These are phyloP conservation scores for Condylura cristata DNA, from an alignment of 2,113 vertebrate species.

Conservation along the genomic window DNA sequence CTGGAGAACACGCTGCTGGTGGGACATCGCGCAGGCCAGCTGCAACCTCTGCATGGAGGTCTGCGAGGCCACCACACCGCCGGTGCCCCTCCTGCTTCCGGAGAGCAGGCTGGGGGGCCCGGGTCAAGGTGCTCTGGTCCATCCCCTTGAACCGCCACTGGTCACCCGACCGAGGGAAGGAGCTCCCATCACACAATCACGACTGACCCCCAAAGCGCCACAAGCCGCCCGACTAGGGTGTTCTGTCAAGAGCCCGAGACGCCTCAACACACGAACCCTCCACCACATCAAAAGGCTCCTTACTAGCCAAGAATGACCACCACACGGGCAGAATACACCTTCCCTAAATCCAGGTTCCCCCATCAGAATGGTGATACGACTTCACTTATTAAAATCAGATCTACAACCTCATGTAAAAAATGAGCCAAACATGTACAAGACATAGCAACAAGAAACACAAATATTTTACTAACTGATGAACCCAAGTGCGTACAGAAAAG, in stretches of 20 bases:
- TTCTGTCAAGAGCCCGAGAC: background rate
- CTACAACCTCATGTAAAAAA: conserved; percentile 29
- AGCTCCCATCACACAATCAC: background rate
- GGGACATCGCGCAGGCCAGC: background rate
- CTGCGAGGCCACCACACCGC: background rate
- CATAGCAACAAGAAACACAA: background rate
- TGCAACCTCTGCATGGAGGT: no score
- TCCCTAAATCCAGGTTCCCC: conserved; percentile 19
- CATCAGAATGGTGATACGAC: background rate
- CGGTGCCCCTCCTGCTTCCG: background rate
- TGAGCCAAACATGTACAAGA: conserved; percentile 3
- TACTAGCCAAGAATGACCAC: conserved; percentile 28
- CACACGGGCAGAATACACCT: conserved; percentile 7
- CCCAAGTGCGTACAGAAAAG: background rate
- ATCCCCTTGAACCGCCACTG: background rate
- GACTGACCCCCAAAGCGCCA: background rate
- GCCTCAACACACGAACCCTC: background rate
- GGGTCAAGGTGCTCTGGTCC: background rate
- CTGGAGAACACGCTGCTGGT: background rate
- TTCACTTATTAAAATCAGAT: conserved; percentile 28
- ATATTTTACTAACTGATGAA: background rate
- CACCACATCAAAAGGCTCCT: background rate
- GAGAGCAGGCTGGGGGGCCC: background rate
- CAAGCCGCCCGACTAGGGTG: background rate
- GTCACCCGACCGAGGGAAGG: background rate